These are phyloP conservation scores for Polypedilum pembai DNA, from an alignment of 1,140 invertebrate species.

Conservation along the genomic window DNA sequence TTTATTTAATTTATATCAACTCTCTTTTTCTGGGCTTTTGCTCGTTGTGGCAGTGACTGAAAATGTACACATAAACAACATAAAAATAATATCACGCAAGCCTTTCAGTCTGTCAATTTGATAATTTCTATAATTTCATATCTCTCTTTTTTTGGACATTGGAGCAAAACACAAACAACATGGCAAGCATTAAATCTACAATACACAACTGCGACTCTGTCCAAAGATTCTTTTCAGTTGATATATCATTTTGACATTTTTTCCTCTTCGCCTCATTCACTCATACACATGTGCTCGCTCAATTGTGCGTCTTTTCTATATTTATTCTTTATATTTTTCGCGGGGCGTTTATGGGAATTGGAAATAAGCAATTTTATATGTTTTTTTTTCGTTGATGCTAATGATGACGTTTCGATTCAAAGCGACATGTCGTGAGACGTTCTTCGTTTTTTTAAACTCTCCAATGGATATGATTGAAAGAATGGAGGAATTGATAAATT, in stretches of 20 bases:
- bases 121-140: constrained; percentile 24
- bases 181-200: too few relatives aligned
- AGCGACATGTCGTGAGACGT: too few relatives aligned
- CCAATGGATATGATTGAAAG: too few relatives aligned
- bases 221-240: neutral
- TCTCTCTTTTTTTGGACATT: neutral
- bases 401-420: constrained; percentile 2
- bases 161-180: too few relatives aligned
- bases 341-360: neutral
- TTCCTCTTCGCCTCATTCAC: neutral
- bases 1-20: constrained; percentile 19
- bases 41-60: neutral
- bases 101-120: constrained; percentile 24
- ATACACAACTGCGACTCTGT: too few relatives aligned
- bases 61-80: neutral
- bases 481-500: too few relatives aligned
- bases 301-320: neutral
- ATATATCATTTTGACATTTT: constrained; percentile 21
- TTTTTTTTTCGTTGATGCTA: constrained; percentile 8
- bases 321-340: too few relatives aligned
- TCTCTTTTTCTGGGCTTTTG: too few relatives aligned
- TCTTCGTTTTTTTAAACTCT: too few relatives aligned
- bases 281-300: neutral
- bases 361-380: constrained; percentile 22
- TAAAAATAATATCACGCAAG: constrained; percentile 27